Conservation (phyloP, 2,113 vertebrate species). For the Leucoraja erinaceus region DNA sequence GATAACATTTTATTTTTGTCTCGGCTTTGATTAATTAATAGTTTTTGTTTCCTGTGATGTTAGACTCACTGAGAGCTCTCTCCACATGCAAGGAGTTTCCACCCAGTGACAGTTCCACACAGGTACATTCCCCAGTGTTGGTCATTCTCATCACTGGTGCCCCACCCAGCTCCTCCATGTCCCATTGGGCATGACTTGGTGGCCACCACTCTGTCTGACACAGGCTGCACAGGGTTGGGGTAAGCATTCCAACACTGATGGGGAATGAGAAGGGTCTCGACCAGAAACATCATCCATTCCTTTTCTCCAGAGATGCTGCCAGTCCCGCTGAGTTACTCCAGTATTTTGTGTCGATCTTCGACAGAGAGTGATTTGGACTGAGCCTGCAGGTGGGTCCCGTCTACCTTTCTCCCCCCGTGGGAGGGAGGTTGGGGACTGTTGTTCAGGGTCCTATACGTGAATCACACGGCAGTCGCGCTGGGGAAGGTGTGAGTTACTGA, state of each 20-base stretch:
- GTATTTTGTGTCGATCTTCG: no score
- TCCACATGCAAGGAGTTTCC: neutral
- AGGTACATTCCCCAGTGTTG: neutral
- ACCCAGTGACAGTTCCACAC: neutral
- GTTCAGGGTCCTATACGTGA: neutral
- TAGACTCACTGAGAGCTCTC: neutral
- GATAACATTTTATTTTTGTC: slow-evolving; percentile 1
- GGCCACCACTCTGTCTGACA: neutral
- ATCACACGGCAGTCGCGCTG: neutral
- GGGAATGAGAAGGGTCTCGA: no score
- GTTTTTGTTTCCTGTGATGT: neutral
- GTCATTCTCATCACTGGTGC: neutral
- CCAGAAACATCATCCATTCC: no score
- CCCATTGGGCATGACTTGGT: neutral
- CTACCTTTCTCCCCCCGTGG: neutral
- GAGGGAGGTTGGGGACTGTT: neutral
- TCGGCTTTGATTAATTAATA: neutral
- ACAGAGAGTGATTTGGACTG: neutral
- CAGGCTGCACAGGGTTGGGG: no score
- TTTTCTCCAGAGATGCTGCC: no score
- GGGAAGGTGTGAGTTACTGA: no score
- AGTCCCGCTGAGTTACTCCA: no score
- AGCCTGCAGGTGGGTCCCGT: neutral
- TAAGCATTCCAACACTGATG: no score
- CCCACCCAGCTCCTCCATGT: no score